Base-by-base conservation (phyloP, 2,113 vertebrate species). In the Pyrgilauda ruficollis region DNA sequence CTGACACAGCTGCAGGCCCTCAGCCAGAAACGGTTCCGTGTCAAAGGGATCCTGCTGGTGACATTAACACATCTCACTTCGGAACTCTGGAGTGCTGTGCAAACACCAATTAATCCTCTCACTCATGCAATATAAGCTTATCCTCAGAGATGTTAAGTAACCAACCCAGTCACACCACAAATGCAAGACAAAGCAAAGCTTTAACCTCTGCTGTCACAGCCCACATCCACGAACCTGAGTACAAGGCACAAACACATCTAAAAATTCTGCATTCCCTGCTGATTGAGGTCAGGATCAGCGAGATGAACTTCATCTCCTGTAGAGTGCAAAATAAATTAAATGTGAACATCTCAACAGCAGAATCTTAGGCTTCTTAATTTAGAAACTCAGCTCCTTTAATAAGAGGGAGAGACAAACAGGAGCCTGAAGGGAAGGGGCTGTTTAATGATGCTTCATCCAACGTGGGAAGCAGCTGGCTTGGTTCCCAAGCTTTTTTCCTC, bases 21-120 rank as follows among this genome's bases (percentile, higher is more conserved):
- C 61, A 44, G 83, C 83, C 89, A 89, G 75, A 30, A 88, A 28
- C 5, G 30, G 64, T 53, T 67, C 66, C 0, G 5, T 82, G 63
- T 30, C 78, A 72, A 58, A 53, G 3, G 30, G 43, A 31, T 88
- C 82, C 90, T 61, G 64, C 26, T 13, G 16, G 47, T 20, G 30
- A 72, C 52, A 13, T 81, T n/a, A 81, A 76, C 64, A 53, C 64
- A 64, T 75, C 56, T 22, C 35, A 13, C 75, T 93, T 61, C 68
- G 84, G 68, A 93, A 49, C 35, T 75, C 49, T 8, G 7, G 61
- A 93, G 47, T 27, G 26, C 83, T 28, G 44, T 50, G 92, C 80
- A 89, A 93, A 90, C 88, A 84, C 13, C 50, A 49, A 23, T 35
- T 93, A 87, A 78, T 89, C 85, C 76, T 87, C 70, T 90, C 75